phyloP scores from a whole-genome alignment of 2,797 vertebrate genomes.

The Rhynchotus rufescens region DNA sequence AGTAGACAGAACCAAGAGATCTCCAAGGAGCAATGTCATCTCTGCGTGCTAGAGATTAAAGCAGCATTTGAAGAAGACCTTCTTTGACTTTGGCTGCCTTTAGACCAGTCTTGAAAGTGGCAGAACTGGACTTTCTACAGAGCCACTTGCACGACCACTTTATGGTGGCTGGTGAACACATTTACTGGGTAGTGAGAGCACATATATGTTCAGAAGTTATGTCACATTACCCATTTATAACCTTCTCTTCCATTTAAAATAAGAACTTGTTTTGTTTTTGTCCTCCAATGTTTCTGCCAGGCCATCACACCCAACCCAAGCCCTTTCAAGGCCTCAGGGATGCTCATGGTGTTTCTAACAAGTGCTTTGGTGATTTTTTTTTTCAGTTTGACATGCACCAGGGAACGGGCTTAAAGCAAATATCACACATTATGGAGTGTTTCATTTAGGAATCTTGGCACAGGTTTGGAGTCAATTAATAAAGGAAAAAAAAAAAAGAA shows the following conservation, averaged over 20 bases:
- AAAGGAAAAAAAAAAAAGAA: not conserved
- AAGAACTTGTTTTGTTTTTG: not conserved
- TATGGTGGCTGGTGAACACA: fast-evolving
- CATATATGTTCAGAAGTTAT: fast-evolving
- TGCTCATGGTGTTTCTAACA: not conserved
- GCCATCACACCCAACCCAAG: fast-evolving
- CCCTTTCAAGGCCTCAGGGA: not conserved
- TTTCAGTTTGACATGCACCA: not conserved
- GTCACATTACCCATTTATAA: fast-evolving
- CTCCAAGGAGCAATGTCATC: not conserved
- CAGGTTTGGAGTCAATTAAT: not conserved
- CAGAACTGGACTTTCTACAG: not conserved
- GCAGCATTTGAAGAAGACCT: not conserved
- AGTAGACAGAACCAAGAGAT: not conserved
- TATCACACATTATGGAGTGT: fast-evolving
- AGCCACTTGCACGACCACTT: fast-evolving
- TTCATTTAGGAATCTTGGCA: fast-evolving
- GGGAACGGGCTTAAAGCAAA: not conserved
- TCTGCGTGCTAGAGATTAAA: fast-evolving
- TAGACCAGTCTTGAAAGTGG: not conserved
- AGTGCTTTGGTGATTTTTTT: not conserved
- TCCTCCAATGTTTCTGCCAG: not conserved
- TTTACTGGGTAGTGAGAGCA: too few relatives aligned
- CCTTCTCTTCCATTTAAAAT: not conserved
- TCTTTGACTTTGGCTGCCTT: not conserved